Base-by-base conservation (phyloP, 2,888 invertebrate genomes). In the Gymnocheta viridis region DNA sequence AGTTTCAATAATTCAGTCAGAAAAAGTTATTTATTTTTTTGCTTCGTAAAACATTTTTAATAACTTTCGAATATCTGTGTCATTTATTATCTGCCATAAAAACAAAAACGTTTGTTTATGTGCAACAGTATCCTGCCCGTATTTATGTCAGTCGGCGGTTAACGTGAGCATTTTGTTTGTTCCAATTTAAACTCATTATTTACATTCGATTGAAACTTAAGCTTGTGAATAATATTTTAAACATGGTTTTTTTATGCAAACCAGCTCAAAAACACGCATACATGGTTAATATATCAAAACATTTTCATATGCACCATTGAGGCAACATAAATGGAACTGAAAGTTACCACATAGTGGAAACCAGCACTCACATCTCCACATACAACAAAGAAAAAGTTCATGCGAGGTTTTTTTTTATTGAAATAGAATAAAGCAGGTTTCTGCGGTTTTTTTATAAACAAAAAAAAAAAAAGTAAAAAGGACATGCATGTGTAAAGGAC, bases 111-210 rank as follows among this genome's bases (percentile, higher is more conserved):
- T 35, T 17, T 60, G 58, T 22, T 19, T 27, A n/a, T 44, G 12
- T 19, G 35, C 35, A 60, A 29, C 6, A 22, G 19, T 22, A 19
- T 19, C 35, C 2, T n/a, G 7, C 6, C n/a, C 17, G 49, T 27
- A 19, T 56, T 29, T 44, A 27, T 60, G 51, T 41, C 29, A 60
- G 69, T 10, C 4, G 22, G 67, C 27, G 35, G 27, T 51, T 49
- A 49, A 49, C 24, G 29, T 64, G 38, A 56, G 24, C 49, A n/a
- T 49, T 76, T 60, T 64, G 17, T 76, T 47, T 58, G 58, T 67
- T 77, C 44, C 73, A 78, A 78, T 77, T 76, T 72, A 77, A 66
- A 77, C 66, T 60, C 77, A 67, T 82, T 82, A 72, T 78, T 78
- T 73, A 72, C 77, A 67, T 73, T 77, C 72, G 72, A 82, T 78